These are phyloP conservation scores for Gila robusta DNA, from an alignment of 2,797 vertebrate species.

Conservation along the genomic window DNA sequence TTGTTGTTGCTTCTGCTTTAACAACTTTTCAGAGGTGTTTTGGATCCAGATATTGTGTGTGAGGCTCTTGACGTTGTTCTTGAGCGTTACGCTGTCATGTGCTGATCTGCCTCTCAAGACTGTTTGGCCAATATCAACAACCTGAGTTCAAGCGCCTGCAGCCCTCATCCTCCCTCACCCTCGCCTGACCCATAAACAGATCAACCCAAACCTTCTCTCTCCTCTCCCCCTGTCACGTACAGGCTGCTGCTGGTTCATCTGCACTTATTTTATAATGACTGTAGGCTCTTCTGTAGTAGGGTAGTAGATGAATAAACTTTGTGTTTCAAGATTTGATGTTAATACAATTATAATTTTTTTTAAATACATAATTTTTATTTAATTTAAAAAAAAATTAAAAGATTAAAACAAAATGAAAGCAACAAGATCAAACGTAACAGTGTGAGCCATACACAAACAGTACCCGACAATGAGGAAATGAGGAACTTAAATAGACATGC, in stretches of 20 bases:
- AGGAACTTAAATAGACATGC: too few species aligned
- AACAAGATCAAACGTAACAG: too few species aligned
- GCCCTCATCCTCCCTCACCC: constrained; percentile 12
- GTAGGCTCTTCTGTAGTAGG: not conserved
- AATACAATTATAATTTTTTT: too few species aligned
- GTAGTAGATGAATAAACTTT: not conserved
- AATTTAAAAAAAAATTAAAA: too few species aligned
- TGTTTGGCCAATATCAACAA: constrained; percentile 29
- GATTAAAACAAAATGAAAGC: too few species aligned
- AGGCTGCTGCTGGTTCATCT: constrained; percentile 1
- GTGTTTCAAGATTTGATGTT: not conserved
- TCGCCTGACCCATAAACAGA: constrained; percentile 35
- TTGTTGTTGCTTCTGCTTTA: not conserved
- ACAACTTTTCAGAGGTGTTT: constrained; percentile 3
- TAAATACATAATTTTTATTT: too few species aligned
- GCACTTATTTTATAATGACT: not conserved
- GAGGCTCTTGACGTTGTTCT: constrained; percentile 20
- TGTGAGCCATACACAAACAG: too few species aligned
- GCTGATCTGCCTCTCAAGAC: constrained; percentile 30
- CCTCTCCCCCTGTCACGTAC: not conserved
- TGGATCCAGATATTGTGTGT: constrained; percentile 3
- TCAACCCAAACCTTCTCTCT: not conserved
- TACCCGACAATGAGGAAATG: too few species aligned
- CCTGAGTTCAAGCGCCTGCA: constrained; percentile 30
- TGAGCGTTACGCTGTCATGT: constrained; percentile 19